Percentiles rank a stretch among this genome's conserved stretches.
phyloP scores from a whole-genome alignment of 2,113 vertebrate genomes.

The Poeciliopsis prolifica region DNA sequence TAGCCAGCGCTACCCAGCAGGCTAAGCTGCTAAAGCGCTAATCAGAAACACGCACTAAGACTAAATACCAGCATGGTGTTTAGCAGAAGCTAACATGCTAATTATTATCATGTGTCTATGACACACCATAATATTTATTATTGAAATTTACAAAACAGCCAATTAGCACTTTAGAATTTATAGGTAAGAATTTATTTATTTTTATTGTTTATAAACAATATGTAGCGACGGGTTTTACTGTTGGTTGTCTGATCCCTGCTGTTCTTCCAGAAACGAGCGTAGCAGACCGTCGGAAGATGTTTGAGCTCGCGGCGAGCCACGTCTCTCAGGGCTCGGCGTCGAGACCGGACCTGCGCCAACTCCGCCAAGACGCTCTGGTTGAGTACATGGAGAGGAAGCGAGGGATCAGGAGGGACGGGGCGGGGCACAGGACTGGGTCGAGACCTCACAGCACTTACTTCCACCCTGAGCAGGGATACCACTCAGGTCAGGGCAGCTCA shows the following conservation, averaged over 20 bases:
- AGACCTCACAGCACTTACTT: slow-evolving; percentile 81
- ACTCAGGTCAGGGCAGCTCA: slow-evolving; percentile 35
- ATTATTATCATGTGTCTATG: too few relatives aligned
- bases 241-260: background rate
- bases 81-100: too few relatives aligned
- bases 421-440: slow-evolving; percentile 46
- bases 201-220: too few relatives aligned
- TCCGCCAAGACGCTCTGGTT: slow-evolving; percentile 89
- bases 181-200: too few relatives aligned
- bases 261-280: slow-evolving; percentile 80
- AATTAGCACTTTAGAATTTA: too few relatives aligned
- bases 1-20: too few relatives aligned
- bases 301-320: slow-evolving; percentile 81
- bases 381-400: slow-evolving; percentile 92
- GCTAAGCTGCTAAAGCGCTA: too few relatives aligned
- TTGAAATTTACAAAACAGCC: too few relatives aligned
- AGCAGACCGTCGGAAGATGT: slow-evolving; percentile 88
- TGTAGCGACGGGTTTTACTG: too few relatives aligned
- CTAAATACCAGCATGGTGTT: too few relatives aligned
- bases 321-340: slow-evolving; percentile 75
- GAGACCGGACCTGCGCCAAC: slow-evolving; percentile 85
- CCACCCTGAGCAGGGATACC: slow-evolving; percentile 51
- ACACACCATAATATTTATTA: too few relatives aligned
- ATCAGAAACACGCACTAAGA: too few relatives aligned
- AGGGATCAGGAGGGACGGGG: slow-evolving; percentile 61